Conservation (phyloP, 2,113 vertebrate genomes). For the Vulpes ferrilata region DNA sequence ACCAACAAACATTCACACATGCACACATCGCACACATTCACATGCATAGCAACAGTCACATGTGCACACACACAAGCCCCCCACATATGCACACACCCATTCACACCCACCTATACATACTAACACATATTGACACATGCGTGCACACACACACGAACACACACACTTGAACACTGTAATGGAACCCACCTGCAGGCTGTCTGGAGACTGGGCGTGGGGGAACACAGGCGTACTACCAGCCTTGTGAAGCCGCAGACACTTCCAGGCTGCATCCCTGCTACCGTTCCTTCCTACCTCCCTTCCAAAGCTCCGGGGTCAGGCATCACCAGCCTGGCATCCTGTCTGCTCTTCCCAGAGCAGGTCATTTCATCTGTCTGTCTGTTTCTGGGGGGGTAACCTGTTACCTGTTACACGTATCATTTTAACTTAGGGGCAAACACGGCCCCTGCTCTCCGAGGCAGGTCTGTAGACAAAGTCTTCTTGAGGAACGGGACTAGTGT, state of each 20-base stretch:
- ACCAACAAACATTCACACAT: too few relatives aligned
- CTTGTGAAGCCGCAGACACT: rapidly evolving
- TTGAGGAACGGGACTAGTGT: too few relatives aligned
- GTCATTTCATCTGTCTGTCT: too few relatives aligned
- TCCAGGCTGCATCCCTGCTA: rapidly evolving
- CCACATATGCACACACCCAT: not conserved
- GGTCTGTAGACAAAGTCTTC: not conserved
- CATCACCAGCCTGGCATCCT: not conserved
- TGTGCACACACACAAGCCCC: too few relatives aligned
- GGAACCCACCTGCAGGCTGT: rapidly evolving
- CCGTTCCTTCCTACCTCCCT: not conserved
- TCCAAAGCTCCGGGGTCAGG: rapidly evolving
- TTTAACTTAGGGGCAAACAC: too few relatives aligned
- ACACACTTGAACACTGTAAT: not conserved
- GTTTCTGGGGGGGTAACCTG: too few relatives aligned
- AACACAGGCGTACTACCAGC: rapidly evolving
- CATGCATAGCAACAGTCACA: too few relatives aligned
- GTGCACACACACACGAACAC: too few relatives aligned
- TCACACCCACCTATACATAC: not conserved
- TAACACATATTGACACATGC: not conserved
- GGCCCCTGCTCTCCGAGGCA: not conserved
- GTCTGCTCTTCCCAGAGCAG: not conserved
- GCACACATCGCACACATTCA: not conserved
- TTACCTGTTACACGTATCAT: not conserved
- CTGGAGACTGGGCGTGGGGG: not conserved